Conservation (phyloP, 1,140 invertebrate species). For the Tribolium castaneum region DNA sequence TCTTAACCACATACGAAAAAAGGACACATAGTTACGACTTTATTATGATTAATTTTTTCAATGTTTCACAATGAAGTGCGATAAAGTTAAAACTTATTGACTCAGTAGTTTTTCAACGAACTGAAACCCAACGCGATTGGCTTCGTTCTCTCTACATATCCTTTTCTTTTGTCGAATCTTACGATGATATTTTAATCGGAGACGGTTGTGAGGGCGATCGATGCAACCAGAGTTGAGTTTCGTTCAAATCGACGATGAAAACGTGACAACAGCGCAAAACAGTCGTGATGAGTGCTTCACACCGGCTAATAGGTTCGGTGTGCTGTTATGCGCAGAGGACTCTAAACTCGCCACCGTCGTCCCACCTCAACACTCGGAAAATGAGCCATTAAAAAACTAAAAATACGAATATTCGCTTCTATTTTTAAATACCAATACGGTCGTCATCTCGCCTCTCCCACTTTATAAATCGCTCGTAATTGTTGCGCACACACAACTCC, state of each 20-base stretch:
- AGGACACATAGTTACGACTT: neutral
- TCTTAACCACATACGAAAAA: neutral
- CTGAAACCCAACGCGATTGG: neutral
- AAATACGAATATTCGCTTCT: slow-evolving; percentile 44
- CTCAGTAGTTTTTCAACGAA: neutral
- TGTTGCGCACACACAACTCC: neutral
- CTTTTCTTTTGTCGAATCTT: neutral
- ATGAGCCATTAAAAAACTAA: slow-evolving; percentile 44
- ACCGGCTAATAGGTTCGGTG: slow-evolving; percentile 34
- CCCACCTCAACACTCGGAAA: slow-evolving; percentile 32
- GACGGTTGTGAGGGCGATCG: slow-evolving; percentile 12
- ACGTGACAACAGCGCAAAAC: slow-evolving; percentile 43
- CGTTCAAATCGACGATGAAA: slow-evolving; percentile 1
- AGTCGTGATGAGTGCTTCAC: slow-evolving; percentile 29
- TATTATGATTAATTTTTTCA: slow-evolving; percentile 9
- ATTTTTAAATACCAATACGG: slow-evolving; percentile 37
- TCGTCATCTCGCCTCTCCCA: neutral
- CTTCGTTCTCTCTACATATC: neutral
- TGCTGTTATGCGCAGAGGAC: slow-evolving; percentile 12
- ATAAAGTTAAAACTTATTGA: neutral
- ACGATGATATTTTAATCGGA: slow-evolving; percentile 21
- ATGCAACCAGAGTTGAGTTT: neutral
- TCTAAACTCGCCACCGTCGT: slow-evolving; percentile 35
- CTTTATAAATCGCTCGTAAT: neutral
- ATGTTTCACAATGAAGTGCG: neutral